Evolutionary conservation across 2,797 vertebrate species (phyloP), one percentile per base, ranked within the genome.

Genomic region (Chelmon rostratus): DNA sequence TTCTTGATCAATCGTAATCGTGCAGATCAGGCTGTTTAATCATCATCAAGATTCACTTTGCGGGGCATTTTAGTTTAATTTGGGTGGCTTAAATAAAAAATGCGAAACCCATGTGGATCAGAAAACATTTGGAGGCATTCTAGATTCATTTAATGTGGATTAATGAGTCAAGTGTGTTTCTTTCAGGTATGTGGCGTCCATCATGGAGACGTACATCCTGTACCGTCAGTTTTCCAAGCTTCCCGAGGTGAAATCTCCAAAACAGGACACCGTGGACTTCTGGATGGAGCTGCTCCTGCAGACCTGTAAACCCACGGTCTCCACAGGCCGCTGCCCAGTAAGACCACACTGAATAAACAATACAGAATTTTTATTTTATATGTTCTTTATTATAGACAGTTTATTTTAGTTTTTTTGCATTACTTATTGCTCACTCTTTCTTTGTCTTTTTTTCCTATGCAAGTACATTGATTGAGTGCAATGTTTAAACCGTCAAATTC

Each of bases 191-290:
- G 85, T 98, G 81, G 94, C 90, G 3, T 98, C 97, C 0, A 95
- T 98, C 58, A 97, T 98, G 96, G 97, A 98, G 86, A 98, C 97
- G 0, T 98, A 95, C 84, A 94, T 97, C 68, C 85, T 98, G 38
- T 98, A 97, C 84, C 96, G 94, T 50, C 96, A 96, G 69, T 97
- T 98, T 88, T 83, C 93, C 87, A 96, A 94, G 67, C 84, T 50
- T 0, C 90, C 91, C 0, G 94, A 95, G 61, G 89, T 88, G 18
- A 89, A 63, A 3, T 90, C 92, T 9, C 89, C 95, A 1, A 94
- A 95, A 80, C 95, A 95, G 63, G 95, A 96, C 7, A 85, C 88
- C 0, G 89, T 96, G 53, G 94, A 97, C 83, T 97, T 98, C 79
- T 98, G 97, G 97, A 96, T 98, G 93, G 95, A 96, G 73, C 93